These are phyloP conservation scores for Scaptodrosophila lebanonensis DNA, from an alignment of 1,140 invertebrate species.

Conservation along the genomic window DNA sequence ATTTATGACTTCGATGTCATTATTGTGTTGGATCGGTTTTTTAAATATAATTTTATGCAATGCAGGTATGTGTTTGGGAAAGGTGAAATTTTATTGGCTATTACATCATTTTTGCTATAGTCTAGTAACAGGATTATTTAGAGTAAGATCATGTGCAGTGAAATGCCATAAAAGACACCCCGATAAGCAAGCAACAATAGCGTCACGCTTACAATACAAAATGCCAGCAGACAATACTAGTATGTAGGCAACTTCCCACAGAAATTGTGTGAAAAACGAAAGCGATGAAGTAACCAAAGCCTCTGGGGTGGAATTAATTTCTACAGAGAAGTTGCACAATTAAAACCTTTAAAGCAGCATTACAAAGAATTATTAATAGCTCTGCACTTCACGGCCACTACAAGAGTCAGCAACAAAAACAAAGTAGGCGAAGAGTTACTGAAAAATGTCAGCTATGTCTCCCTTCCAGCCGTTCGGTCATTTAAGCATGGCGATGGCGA, in stretches of 20 bases:
- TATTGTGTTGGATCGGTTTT: too few species aligned
- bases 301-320: constrained; percentile 52
- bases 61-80: too few species aligned
- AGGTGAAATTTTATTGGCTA: too few species aligned
- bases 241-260: constrained; percentile 28
- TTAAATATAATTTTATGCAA: too few species aligned
- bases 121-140: too few species aligned
- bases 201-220: constrained; percentile 4
- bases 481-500: too few species aligned
- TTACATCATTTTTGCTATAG: too few species aligned
- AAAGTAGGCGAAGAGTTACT: constrained; percentile 6
- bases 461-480: too few species aligned
- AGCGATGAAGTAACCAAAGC: constrained; percentile 65
- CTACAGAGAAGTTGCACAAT: constrained; percentile 72
- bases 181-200: too few species aligned
- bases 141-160: too few species aligned
- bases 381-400: constrained; percentile 16
- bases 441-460: neutral
- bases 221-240: constrained; percentile 8
- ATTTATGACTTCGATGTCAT: too few species aligned
- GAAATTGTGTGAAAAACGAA: constrained; percentile 54
- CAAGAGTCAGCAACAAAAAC: constrained; percentile 34
- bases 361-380: constrained; percentile 59
- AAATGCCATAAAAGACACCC: too few species aligned
- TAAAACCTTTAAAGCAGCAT: constrained; percentile 50